Evolutionary conservation across 2,113 vertebrate genomes (phyloP).

Genomic region (Noctilio leporinus): DNA sequence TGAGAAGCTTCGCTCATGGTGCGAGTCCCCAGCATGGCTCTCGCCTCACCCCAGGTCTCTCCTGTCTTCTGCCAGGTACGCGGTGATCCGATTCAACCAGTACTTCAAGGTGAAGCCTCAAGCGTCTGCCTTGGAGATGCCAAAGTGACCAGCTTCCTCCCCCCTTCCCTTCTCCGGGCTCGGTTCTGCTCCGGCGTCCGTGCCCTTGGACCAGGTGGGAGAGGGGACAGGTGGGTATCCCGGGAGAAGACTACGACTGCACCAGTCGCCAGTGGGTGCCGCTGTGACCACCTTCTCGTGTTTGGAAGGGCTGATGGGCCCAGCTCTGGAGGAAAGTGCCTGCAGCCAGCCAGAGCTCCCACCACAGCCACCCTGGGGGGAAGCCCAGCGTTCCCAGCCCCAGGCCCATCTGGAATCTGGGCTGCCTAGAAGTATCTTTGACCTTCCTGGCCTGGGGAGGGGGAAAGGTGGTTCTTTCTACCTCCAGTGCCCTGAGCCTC

Average conservation of each 20-base stretch:
- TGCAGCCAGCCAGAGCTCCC: neutral
- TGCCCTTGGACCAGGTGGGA: conserved; percentile 7
- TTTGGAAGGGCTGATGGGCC: neutral
- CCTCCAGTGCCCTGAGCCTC: conserved; percentile 50
- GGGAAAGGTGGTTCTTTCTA: conserved; percentile 40
- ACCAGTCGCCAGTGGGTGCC: neutral
- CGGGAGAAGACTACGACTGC: neutral
- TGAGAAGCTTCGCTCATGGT: neutral
- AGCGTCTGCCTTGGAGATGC: conserved; percentile 87
- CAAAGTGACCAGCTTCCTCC: conserved; percentile 80
- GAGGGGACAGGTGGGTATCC: conserved; percentile 11
- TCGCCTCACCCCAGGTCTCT: neutral
- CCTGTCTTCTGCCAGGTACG: conserved; percentile 83
- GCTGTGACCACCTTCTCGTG: conserved; percentile 17
- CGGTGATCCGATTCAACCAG: conserved; percentile 92
- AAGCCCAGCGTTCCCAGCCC: neutral
- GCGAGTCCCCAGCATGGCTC: fast-evolving
- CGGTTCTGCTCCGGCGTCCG: neutral
- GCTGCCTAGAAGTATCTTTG: conserved; percentile 29
- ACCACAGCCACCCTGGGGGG: neutral
- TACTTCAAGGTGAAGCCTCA: conserved; percentile 96
- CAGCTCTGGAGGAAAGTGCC: conserved; percentile 25
- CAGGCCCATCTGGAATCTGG: neutral
- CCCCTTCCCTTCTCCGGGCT: neutral
- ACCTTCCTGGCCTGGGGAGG: neutral